phyloP scores from a whole-genome alignment of 2,113 vertebrate species.

The Thalassarche chlororhynchos region DNA sequence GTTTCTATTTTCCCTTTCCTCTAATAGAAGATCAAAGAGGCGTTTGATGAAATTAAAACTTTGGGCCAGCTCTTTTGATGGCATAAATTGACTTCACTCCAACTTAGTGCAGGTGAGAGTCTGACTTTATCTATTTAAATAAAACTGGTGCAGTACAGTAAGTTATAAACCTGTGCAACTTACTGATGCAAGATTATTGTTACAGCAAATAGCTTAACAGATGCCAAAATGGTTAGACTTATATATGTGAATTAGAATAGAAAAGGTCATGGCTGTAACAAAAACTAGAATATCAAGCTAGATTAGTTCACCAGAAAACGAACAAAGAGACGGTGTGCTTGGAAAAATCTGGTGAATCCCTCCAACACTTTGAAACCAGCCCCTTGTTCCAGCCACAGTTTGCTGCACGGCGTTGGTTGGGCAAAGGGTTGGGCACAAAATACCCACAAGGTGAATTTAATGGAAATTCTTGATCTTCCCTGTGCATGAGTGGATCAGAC shows the following conservation, averaged over 20 bases:
- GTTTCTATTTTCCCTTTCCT: conserved; percentile 36
- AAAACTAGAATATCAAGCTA: neutral
- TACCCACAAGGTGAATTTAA: conserved; percentile 29
- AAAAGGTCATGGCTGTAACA: conserved; percentile 10
- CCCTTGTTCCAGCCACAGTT: neutral
- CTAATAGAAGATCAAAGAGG: conserved; percentile 59
- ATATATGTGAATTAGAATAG: neutral
- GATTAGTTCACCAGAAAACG: neutral
- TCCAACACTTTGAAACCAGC: conserved; percentile 20
- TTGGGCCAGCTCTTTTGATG: conserved; percentile 64
- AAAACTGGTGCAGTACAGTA: neutral
- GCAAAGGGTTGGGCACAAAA: conserved; percentile 16
- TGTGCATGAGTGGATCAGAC: neutral
- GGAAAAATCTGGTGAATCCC: conserved; percentile 6
- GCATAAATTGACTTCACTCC: conserved; percentile 56
- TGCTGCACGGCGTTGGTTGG: neutral
- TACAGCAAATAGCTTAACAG: neutral
- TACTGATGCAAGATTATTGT: neutral
- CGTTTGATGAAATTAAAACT: conserved; percentile 43
- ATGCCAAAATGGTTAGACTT: conserved; percentile 26
- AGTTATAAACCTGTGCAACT: neutral
- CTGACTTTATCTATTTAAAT: conserved; percentile 50
- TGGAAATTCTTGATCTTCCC: conserved; percentile 30
- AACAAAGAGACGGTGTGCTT: conserved; percentile 6
- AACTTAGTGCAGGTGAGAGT: conserved; percentile 54